Percentiles rank a stretch among this genome's conserved stretches.
phyloP scores from a whole-genome alignment of 1,140 invertebrate species.

The Anastatus disparis region DNA sequence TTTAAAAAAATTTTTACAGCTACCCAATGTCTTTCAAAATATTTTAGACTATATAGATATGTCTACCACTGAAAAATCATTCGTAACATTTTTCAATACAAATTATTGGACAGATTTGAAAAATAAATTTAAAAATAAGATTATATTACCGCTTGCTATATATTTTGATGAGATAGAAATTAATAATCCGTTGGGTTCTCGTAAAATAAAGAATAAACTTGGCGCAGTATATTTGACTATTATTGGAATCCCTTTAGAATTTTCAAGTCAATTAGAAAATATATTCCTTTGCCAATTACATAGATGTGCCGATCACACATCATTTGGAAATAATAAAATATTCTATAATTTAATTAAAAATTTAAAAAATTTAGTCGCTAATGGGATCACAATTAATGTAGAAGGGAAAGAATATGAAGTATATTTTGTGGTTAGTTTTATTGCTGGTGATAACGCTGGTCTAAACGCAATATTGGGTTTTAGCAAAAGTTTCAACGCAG shows the following conservation, averaged over 20 bases:
- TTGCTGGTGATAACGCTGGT: constrained; percentile 53
- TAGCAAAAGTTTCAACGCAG: constrained; percentile 48
- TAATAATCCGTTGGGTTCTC: constrained; percentile 39
- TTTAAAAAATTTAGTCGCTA: constrained; percentile 18
- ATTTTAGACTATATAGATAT: constrained; percentile 9
- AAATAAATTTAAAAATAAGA: constrained; percentile 1
- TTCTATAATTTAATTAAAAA: constrained; percentile 30
- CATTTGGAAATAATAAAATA: constrained; percentile 23
- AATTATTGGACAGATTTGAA: constrained; percentile 15
- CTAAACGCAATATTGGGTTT: constrained; percentile 51
- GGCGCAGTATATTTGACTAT: constrained; percentile 31
- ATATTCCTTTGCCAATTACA: constrained; percentile 36
- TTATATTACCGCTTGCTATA: constrained; percentile 36
- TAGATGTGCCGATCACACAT: constrained; percentile 33
- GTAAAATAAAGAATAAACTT: constrained; percentile 37
- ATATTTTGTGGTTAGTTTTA: constrained; percentile 47
- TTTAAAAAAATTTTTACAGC: constrained; percentile 36
- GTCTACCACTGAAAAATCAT: background rate
- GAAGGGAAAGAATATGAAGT: constrained; percentile 16
- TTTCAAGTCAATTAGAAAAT: constrained; percentile 39
- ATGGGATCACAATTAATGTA: constrained; percentile 31
- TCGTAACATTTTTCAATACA: constrained; percentile 16
- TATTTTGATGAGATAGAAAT: constrained; percentile 38
- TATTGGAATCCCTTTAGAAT: constrained; percentile 28
- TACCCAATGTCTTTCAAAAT: constrained; percentile 24